phyloP scores from a whole-genome alignment of 30 jellyfish, hydroid and myxozoan species.

The Phacellophora camtschatica region DNA sequence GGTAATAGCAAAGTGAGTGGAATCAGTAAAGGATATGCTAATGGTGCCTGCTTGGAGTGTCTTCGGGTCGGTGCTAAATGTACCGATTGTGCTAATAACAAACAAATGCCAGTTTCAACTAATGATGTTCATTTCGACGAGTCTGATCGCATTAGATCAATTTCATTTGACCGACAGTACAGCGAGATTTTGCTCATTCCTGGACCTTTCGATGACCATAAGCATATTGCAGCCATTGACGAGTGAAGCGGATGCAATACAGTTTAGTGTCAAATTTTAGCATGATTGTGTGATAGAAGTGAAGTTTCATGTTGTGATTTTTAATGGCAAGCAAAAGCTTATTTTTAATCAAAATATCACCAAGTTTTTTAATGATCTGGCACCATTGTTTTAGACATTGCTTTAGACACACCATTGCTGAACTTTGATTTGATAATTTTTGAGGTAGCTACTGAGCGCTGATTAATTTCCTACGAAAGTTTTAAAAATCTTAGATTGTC shows the following conservation, averaged over 20 bases:
- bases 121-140: slow-evolving; percentile 15
- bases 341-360: too few species aligned
- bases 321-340: too few species aligned
- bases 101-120: slow-evolving; percentile 1
- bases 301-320: too few species aligned
- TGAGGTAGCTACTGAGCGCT: too few species aligned
- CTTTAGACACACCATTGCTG: too few species aligned
- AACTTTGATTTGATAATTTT: too few species aligned
- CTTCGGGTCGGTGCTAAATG: slow-evolving; percentile 30
- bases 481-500: too few species aligned
- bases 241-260: slow-evolving; percentile 1
- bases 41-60: slow-evolving; percentile 49
- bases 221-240: slow-evolving; percentile 25
- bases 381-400: too few species aligned
- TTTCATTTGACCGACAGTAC: slow-evolving; percentile 52
- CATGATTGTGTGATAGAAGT: background rate
- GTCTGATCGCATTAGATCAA: background rate
- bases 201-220: slow-evolving; percentile 88
- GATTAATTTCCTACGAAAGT: too few species aligned
- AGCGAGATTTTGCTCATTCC: slow-evolving; percentile 95
- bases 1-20: background rate
- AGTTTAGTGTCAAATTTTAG: background rate
- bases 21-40: background rate
- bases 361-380: too few species aligned
- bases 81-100: slow-evolving; percentile 10